These are phyloP conservation scores for Limnodromus scolopaceus DNA, from an alignment of 2,797 vertebrate species.

Conservation along the genomic window DNA sequence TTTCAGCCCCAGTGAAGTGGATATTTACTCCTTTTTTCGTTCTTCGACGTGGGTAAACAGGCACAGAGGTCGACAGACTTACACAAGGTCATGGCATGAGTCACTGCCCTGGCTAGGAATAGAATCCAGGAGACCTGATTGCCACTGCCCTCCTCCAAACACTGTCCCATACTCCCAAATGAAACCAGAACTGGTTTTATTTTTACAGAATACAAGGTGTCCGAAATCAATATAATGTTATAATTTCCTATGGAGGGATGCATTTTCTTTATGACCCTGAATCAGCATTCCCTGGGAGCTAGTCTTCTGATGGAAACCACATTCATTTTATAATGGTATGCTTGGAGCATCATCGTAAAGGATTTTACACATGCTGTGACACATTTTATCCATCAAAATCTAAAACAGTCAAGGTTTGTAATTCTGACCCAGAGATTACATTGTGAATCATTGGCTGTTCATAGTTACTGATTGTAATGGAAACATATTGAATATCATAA, in stretches of 20 bases:
- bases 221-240: conserved; percentile 33
- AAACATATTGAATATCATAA: conserved; percentile 20
- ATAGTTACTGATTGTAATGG: conserved; percentile 5
- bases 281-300: neutral
- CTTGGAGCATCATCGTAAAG: neutral
- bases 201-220: neutral
- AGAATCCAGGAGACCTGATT: conserved; percentile 29
- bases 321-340: neutral
- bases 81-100: neutral
- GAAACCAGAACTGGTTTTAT: neutral
- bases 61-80: conserved; percentile 42
- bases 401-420: neutral
- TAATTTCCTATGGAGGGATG: neutral
- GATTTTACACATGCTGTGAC: conserved; percentile 6
- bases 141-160: neutral
- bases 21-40: neutral
- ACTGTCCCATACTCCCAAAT: neutral
- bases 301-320: neutral
- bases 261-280: conserved; percentile 27
- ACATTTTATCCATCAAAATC: conserved; percentile 37
- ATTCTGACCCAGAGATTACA: neutral
- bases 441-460: conserved; percentile 8
- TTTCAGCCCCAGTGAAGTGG: neutral
- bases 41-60: neutral
- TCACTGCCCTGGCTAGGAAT: conserved; percentile 35